Base-by-base conservation (phyloP, 2,888 invertebrate genomes). In the Lochmaea crataegi region DNA sequence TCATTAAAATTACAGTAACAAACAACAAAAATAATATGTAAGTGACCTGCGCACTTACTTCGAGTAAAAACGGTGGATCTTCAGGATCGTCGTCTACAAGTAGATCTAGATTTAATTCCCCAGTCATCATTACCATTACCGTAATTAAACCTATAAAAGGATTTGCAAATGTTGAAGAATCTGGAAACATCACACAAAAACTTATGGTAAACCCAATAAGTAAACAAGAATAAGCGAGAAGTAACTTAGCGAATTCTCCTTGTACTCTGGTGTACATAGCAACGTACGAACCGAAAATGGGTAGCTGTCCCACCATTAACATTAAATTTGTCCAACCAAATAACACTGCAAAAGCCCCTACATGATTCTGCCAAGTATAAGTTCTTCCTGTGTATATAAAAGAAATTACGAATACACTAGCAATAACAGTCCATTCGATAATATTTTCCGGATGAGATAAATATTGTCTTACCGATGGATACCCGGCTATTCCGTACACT, bases 191-290 rank as follows among this genome's bases (percentile, higher is more conserved):
- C 0, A 96, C 95, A 86, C 95, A 95, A 83, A 96, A 96, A 84
- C 94, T 94, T 73, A 95, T 93, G 0, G 95, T 95, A 82, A 96
- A 96, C 0, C 95, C 96, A 48, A 96, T 93, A 48, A 96, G 86
- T 76, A 96, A 90, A 82, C 95, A 95, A 0, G 94, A 94, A 84
- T 95, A 96, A 0, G 95, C 95, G 87, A 95, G 89, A 65, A 96
- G 90, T n/a, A 96, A 88, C 83, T 95, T 94, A 9, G 94, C 94
- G 80, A 96, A 95, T 87, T 96, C 95, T 63, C 93, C 94, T 84
- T 94, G 94, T 0, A 95, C 95, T 85, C 94, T 92, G 1, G 95
- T 95, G 80, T 95, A 95, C 96, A 96, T 96, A 0, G 96, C 96
- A 4, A 96, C 95, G 83, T 96, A 96, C 0, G 95, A 94, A 18